Base-by-base conservation (phyloP, 2,113 vertebrate species). In the Hippocampus guttulatus region DNA sequence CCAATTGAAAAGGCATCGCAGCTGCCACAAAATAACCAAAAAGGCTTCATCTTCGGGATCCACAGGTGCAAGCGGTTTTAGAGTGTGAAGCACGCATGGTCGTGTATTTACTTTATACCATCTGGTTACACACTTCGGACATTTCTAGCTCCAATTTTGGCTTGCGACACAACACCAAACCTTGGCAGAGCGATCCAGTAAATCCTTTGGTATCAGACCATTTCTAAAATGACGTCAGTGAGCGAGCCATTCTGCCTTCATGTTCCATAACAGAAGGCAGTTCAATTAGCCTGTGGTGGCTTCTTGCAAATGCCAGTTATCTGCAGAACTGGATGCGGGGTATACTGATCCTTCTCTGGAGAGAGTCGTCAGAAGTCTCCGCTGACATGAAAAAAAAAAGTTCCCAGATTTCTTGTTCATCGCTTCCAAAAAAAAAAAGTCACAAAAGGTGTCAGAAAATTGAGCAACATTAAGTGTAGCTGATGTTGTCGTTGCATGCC, bases 1-100 rank as follows among this genome's bases (percentile, higher is more conserved):
- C 78, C 63, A 57, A 81, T 74, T 67, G 40, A 79, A 80, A 45
- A 67, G 84, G 58, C 7, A 30, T 33, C 14, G 5, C 55, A 15
- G 55, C 23, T 27, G 62, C 62, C 21, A 64, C 62, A 64, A 49
- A 65, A 49, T 27, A 8, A 47, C n/a, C 40, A n/a, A 43, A 43
- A 43, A 64, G 20, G 0, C 40, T 43, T 64, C 15, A 14, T 21
- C 20, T 43, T 65, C 14, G 41, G 18, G 43, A 65, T 45, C 43
- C 43, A 27, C 64, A 47, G 63, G 63, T 65, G 64, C 64, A 18
- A 45, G 63, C 14, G 45, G n/a, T 45, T 45, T 65, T 16, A 47
- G 2, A 65, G 40, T 64, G 63, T 23, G n/a, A 63, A 21, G 25
- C 57, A 60, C 10, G 57, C 58, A 8, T 5, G 58, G 7, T 55